Base-by-base conservation (phyloP, 2,888 invertebrate genomes). In the Agonum fuliginosum region DNA sequence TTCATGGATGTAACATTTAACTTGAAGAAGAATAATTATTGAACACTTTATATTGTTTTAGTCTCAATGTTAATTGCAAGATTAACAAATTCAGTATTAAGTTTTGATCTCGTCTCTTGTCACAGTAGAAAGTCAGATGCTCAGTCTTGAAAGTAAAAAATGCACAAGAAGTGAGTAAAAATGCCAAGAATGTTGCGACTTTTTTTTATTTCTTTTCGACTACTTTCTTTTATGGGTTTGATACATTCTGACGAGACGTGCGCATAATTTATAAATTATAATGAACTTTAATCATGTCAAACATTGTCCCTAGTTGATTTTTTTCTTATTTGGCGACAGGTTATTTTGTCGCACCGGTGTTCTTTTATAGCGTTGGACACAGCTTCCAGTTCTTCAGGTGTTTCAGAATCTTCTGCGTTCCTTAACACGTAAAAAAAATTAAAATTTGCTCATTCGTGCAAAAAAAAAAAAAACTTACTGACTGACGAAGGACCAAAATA, bases 341-440 rank as follows among this genome's bases (percentile, higher is more conserved):
- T 8, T 10, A 75, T 75, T 48, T 75, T 65, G 10, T 81, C 81
- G 77, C 87, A 87, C 58, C 85, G 81, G 78, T 83, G 82, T 41
- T 81, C 82, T 79, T 83, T 84, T 0, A 86, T 85, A 3, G 87
- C 86, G 37, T 84, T 84, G 75, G 86, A 85, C 22, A 87, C 82
- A 78, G 82, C 84, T 77, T 84, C 84, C 70, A 87, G 80, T 30
- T 85, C 85, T 24, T 84, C 83, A 4, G 83, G 82, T 74, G 85
- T 83, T 46, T 82, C 82, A 46, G 82, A 79, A 10, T 83, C 78
- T 27, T 85, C 84, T 10, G 82, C 82, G 34, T 85, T 84, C 43
- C 87, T 87, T 62, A 84, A 84, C 78, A 67, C 24, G 14, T 19
- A 65, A 14, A 37, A 8, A 17, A 3, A 62, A 62, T 30, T 24